Evolutionary conservation across 2,113 vertebrate species (phyloP).

Genomic region (Salvelinus sp.): DNA sequence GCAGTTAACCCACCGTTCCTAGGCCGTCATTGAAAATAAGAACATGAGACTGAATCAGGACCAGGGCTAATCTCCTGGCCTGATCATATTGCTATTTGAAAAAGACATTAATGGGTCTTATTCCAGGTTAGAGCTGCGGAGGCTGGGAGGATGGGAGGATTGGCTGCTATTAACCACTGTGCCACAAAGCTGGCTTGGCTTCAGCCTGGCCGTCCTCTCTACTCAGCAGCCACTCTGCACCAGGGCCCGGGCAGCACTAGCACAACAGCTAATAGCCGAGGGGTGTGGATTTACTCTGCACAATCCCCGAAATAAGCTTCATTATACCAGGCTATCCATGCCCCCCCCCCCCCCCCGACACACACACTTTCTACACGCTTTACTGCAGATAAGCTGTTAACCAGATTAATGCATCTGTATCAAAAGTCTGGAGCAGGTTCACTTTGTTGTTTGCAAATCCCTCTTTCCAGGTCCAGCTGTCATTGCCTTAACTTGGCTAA

Average conservation of each 20-base stretch:
- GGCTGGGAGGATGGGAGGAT: slow-evolving; percentile 61
- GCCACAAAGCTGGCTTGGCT: slow-evolving; percentile 52
- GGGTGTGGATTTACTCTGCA: slow-evolving; percentile 62
- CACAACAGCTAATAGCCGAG: slow-evolving; percentile 36
- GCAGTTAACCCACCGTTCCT: no score
- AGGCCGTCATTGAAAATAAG: no score
- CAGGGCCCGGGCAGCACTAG: slow-evolving; percentile 9
- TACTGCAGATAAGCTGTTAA: slow-evolving; percentile 69
- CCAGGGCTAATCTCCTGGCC: slow-evolving; percentile 64
- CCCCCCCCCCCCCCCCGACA: slow-evolving; percentile 19
- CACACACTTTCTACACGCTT: slow-evolving; percentile 49
- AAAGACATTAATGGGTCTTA: slow-evolving; percentile 65
- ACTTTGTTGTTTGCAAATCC: slow-evolving; percentile 63
- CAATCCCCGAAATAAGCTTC: slow-evolving; percentile 72
- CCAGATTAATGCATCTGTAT: slow-evolving; percentile 71
- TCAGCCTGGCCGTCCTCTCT: background rate
- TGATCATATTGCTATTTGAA: slow-evolving; percentile 62
- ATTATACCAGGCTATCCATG: slow-evolving; percentile 63
- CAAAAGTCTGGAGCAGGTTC: slow-evolving; percentile 68
- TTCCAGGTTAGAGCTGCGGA: slow-evolving; percentile 57
- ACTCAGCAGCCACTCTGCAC: background rate
- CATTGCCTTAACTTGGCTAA: slow-evolving; percentile 66
- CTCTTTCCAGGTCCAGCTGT: slow-evolving; percentile 69
- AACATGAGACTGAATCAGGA: slow-evolving; percentile 59
- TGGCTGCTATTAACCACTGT: slow-evolving; percentile 55